Evolutionary conservation across 2,113 vertebrate species (phyloP).

Genomic region (Oceanites oceanicus): DNA sequence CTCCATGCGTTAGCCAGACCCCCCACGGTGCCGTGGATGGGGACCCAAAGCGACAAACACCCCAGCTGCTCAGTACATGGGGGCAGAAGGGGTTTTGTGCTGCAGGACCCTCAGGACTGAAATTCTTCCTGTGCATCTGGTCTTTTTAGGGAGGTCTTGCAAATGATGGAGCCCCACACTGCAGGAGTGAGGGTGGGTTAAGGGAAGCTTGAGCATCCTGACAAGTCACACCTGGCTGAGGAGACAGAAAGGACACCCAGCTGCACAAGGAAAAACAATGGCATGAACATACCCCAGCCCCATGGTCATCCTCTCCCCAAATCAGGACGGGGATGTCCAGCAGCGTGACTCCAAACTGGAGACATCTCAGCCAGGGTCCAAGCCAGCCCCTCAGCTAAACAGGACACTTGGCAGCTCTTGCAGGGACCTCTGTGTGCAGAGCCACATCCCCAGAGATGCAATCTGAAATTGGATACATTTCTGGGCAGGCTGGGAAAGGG

Average conservation of each 20-base stretch:
- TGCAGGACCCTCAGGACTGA: fast-evolving
- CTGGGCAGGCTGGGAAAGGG: neutral
- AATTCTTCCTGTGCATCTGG: neutral
- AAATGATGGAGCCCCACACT: fast-evolving
- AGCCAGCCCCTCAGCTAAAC: neutral
- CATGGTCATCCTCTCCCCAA: neutral
- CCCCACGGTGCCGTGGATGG: fast-evolving
- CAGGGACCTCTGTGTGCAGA: neutral
- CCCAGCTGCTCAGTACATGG: fast-evolving
- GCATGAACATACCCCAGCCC: too few relatives aligned
- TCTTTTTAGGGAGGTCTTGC: neutral
- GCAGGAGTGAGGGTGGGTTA: neutral
- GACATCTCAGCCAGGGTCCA: neutral
- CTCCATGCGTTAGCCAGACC: neutral
- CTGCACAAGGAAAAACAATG: neutral
- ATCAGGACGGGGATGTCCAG: fast-evolving
- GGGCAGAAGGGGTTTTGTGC: neutral
- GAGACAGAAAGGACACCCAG: neutral
- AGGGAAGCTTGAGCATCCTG: neutral
- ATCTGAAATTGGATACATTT: neutral
- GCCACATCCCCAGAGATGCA: neutral
- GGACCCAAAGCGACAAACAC: fast-evolving
- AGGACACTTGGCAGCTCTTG: neutral
- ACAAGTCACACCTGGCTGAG: neutral
- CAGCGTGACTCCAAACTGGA: neutral